Percentiles rank a stretch among this genome's conserved stretches.
phyloP scores from a whole-genome alignment of 64 coral and sea anemone species.

The Pocillopora verrucosa region DNA sequence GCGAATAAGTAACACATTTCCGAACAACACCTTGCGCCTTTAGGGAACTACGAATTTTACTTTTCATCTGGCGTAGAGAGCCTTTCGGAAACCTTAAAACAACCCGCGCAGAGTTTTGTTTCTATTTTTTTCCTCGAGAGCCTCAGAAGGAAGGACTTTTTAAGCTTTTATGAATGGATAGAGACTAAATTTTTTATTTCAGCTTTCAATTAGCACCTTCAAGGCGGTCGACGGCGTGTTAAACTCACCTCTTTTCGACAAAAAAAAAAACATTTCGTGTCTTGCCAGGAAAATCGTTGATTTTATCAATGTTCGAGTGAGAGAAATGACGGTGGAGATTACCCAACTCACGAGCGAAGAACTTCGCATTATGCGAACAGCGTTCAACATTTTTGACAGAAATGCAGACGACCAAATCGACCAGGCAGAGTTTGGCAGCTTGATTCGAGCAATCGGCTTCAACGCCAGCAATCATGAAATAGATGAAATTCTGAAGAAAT shows the following conservation, averaged over 20 bases:
- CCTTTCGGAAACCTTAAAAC: neutral
- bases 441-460: constrained; percentile 81
- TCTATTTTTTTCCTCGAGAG: neutral
- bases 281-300: neutral
- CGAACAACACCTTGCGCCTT: neutral
- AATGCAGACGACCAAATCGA: constrained; percentile 82
- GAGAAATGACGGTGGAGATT: constrained; percentile 22
- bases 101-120: neutral
- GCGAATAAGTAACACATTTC: neutral
- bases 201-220: neutral
- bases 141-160: neutral
- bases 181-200: neutral
- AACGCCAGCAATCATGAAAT: constrained; percentile 77
- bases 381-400: constrained; percentile 84
- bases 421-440: constrained; percentile 59
- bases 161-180: neutral
- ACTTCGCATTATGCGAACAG: constrained; percentile 63
- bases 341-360: constrained; percentile 52
- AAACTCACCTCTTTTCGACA: neutral
- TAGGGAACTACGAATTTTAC: neutral
- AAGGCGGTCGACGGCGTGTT: neutral
- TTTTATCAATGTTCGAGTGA: neutral
- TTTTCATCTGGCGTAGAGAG: neutral
- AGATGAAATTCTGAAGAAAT: constrained; percentile 55
- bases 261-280: neutral